Percentiles rank a stretch among this genome's conserved stretches.
phyloP scores from a whole-genome alignment of 2,888 invertebrate genomes.

The Apodemia mormo region DNA sequence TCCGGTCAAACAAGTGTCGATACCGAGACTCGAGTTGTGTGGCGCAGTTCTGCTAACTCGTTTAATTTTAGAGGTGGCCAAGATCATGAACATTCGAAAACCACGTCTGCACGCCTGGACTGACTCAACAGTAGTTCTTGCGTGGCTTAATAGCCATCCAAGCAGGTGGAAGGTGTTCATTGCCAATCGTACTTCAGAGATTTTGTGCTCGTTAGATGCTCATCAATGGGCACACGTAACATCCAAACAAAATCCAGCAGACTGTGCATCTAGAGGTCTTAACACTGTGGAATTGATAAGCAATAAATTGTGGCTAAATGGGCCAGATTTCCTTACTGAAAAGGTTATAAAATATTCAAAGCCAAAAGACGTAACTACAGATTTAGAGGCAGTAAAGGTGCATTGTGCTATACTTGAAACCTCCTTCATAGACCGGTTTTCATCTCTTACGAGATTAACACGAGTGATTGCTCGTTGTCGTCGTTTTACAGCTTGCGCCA shows the following conservation, averaged over 20 bases:
- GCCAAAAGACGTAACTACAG: no score
- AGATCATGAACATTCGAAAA: conserved; percentile 20
- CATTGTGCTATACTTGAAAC: not conserved
- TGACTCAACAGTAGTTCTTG: conserved; percentile 17
- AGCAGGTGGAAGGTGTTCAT: conserved; percentile 36
- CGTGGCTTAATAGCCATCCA: conserved; percentile 25
- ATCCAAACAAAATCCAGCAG: conserved; percentile 40
- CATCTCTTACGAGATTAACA: not conserved
- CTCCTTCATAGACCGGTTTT: not conserved
- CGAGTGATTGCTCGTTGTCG: not conserved
- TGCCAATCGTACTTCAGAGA: conserved; percentile 34
- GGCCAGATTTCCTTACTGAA: no score
- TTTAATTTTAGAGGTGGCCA: conserved; percentile 22
- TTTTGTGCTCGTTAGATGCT: conserved; percentile 30
- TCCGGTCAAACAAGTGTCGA: no score
- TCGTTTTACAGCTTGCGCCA: not conserved
- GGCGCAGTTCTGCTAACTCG: not conserved
- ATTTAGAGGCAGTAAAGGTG: no score
- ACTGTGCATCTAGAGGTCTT: conserved; percentile 24
- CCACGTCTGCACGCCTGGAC: conserved; percentile 27
- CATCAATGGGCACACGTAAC: conserved; percentile 29
- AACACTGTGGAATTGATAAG: no score
- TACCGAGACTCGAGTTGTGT: no score
- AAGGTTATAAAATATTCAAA: no score
- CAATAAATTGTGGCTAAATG: no score